Evolutionary conservation across 2,888 invertebrate genomes (phyloP).

Genomic region (Phortica magna): DNA sequence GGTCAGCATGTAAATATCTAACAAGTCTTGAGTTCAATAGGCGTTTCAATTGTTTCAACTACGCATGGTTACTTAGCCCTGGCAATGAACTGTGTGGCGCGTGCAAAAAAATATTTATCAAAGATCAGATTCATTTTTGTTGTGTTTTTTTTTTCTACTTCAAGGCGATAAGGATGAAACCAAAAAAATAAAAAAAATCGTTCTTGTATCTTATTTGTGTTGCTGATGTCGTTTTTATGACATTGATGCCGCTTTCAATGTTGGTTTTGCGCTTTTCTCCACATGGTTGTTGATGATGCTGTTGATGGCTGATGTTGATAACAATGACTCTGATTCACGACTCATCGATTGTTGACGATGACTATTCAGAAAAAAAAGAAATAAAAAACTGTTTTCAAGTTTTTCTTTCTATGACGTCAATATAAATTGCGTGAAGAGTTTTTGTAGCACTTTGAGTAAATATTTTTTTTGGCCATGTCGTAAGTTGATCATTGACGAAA

Average conservation of each 20-base stretch:
- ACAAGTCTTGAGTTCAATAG: background rate
- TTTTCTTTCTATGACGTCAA: constrained; percentile 16
- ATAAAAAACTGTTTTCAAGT: background rate
- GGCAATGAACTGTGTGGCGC: background rate
- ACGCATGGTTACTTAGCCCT: background rate
- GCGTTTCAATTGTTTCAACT: constrained; percentile 23
- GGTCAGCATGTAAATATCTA: constrained; percentile 16
- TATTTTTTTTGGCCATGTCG: background rate
- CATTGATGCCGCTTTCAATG: constrained; percentile 7
- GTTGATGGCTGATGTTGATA: background rate
- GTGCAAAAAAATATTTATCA: background rate
- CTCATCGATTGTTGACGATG: constrained; percentile 8
- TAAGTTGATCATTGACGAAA: background rate
- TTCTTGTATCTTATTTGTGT: background rate
- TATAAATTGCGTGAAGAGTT: background rate
- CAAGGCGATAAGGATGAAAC: constrained; percentile 5
- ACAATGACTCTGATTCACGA: constrained; percentile 26
- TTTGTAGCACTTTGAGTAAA: background rate
- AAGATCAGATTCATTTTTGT: background rate
- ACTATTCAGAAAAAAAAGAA: constrained; percentile 5
- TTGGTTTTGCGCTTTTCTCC: background rate
- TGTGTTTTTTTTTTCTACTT: background rate
- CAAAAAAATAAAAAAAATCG: background rate
- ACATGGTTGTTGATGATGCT: background rate
- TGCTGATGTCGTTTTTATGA: background rate